Conservation (phyloP, 2,888 invertebrate genomes). For the Periphyllus acericola region DNA sequence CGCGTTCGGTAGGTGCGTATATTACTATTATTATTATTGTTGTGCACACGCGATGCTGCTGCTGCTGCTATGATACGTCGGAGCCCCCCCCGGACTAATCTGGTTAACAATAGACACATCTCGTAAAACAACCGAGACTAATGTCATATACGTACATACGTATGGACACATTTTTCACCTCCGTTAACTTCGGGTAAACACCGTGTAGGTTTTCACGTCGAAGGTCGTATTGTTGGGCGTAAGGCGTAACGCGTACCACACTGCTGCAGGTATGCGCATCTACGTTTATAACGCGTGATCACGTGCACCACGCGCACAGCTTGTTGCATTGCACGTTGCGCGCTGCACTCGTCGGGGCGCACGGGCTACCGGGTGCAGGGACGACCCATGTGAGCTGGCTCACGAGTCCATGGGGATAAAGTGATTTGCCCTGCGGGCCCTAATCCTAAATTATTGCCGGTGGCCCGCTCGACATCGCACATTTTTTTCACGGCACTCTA, state of each 20-base stretch:
- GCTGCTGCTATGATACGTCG: not conserved
- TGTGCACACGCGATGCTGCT: not conserved
- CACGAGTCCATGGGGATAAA: no score
- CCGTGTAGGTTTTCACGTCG: conserved; percentile 40
- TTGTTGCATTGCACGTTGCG: not conserved
- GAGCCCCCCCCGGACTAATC: conserved; percentile 35
- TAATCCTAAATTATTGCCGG: no score
- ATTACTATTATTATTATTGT: not conserved
- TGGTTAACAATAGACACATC: conserved; percentile 61
- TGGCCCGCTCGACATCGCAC: no score
- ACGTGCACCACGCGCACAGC: not conserved
- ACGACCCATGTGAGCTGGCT: no score
- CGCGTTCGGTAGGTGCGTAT: not conserved
- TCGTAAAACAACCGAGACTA: conserved; percentile 60
- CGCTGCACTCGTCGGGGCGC: no score
- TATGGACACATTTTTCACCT: conserved; percentile 52
- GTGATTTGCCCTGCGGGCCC: no score
- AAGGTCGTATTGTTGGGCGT: conserved; percentile 26
- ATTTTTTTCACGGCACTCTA: no score
- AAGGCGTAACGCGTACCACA: no score
- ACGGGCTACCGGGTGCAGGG: no score
- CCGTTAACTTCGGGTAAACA: conserved; percentile 58
- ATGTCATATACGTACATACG: conserved; percentile 22
- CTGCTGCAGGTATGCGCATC: not conserved
- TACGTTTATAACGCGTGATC: no score